A percentile compares a stretch with the other conserved stretches of the same genome.
phyloP scores from a whole-genome alignment of 2,797 vertebrate species.

The Amblyopsis hoosieri region DNA sequence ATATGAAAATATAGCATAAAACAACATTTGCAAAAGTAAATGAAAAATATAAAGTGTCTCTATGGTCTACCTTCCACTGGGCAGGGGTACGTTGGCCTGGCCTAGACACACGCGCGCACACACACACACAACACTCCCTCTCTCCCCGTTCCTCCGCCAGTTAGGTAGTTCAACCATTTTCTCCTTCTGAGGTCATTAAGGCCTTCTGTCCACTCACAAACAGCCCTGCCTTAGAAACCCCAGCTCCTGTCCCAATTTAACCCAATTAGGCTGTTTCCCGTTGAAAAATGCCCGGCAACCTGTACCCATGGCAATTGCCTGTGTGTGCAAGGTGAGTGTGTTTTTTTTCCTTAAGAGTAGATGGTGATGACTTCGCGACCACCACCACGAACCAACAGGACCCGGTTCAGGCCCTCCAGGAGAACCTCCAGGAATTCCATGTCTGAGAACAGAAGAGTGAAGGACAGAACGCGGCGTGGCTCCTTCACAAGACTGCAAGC shows the following conservation, averaged over 20 bases:
- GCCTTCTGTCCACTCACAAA: constrained; percentile 45
- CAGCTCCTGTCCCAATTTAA: constrained; percentile 27
- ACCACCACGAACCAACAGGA: constrained; percentile 91
- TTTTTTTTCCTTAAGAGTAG: constrained; percentile 83
- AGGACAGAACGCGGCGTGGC: constrained; percentile 8
- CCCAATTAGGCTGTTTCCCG: constrained; percentile 30
- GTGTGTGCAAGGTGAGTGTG: constrained; percentile 40
- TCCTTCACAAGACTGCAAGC: too few species aligned
- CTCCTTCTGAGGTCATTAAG: constrained; percentile 33
- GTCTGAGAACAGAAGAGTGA: constrained; percentile 75
- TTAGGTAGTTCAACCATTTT: constrained; percentile 8
- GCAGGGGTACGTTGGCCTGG: constrained; percentile 35
- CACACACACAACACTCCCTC: constrained; percentile 13
- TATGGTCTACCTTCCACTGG: constrained; percentile 54
- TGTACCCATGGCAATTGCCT: constrained; percentile 44
- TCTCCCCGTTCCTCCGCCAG: constrained; percentile 10
- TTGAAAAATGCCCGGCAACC: constrained; percentile 40
- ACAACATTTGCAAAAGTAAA: constrained; percentile 39
- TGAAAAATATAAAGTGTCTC: constrained; percentile 70
- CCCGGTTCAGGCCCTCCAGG: constrained; percentile 91
- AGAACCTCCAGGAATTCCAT: constrained; percentile 98
- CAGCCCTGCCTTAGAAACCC: constrained; percentile 47
- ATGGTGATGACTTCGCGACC: constrained; percentile 98
- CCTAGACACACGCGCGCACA: constrained; percentile 27
- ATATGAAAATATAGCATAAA: constrained; percentile 38